Percentiles rank a stretch among this genome's conserved stretches.
Evolutionary conservation across 2,888 invertebrate species (phyloP).

Genomic region (Augiades crinisus): DNA sequence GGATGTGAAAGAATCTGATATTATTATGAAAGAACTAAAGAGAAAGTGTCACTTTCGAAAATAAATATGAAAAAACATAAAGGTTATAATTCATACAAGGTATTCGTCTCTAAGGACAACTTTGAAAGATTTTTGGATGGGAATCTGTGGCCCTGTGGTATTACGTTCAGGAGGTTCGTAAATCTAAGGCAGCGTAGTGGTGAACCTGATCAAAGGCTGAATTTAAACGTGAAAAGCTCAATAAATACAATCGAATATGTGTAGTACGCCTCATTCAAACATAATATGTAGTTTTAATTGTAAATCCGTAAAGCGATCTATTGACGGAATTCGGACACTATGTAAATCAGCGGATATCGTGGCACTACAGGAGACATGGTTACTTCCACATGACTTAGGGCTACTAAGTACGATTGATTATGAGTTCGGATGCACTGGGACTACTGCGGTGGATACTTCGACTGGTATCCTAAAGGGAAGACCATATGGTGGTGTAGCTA

Average conservation of each 20-base stretch:
- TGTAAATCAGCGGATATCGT: neutral
- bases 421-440: conserved; percentile 5
- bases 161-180: too few species aligned
- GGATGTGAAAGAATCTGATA: conserved; percentile 21
- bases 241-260: too few species aligned
- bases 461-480: conserved; percentile 17
- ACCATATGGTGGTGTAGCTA: conserved; percentile 19
- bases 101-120: too few species aligned
- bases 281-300: conserved; percentile 29
- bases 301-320: conserved; percentile 25
- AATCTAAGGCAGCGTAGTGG: too few species aligned
- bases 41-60: neutral
- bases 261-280: too few species aligned
- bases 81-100: too few species aligned
- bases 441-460: conserved; percentile 13
- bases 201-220: too few species aligned
- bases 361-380: conserved; percentile 7
- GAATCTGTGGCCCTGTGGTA: too few species aligned
- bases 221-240: too few species aligned
- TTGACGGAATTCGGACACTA: neutral
- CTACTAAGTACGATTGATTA: conserved; percentile 1
- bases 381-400: conserved; percentile 8
- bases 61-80: too few species aligned
- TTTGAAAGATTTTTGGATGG: too few species aligned
- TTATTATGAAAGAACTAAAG: conserved; percentile 23